Evolutionary conservation across 1,140 invertebrate species (phyloP).

Genomic region (Pseudomyrmex sp.): DNA sequence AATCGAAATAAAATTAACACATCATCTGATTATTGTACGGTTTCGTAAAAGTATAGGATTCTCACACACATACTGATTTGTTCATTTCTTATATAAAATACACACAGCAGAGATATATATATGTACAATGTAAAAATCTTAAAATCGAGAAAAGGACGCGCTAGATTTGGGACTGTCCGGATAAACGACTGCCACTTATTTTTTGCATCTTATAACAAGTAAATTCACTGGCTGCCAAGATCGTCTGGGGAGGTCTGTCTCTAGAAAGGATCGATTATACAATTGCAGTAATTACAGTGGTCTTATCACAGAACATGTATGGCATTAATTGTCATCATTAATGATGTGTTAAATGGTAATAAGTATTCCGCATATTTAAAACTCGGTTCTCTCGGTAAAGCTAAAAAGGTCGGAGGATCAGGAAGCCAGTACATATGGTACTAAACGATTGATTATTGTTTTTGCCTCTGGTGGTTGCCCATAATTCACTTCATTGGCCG

Average conservation of each 20-base stretch:
- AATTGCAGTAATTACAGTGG: constrained; percentile 85
- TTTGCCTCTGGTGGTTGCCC: constrained; percentile 80
- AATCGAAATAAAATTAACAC: constrained; percentile 72
- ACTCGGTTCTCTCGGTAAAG: constrained; percentile 79
- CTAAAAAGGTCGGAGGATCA: constrained; percentile 82
- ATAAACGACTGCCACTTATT: constrained; percentile 71
- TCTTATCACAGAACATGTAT: constrained; percentile 87
- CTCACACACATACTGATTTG: constrained; percentile 52
- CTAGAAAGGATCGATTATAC: constrained; percentile 79
- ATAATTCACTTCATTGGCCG: constrained; percentile 80
- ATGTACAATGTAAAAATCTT: constrained; percentile 74
- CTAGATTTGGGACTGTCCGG: constrained; percentile 79
- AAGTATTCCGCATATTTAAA: constrained; percentile 78
- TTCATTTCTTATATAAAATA: constrained; percentile 77
- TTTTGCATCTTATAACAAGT: constrained; percentile 68
- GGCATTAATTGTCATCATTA: constrained; percentile 85
- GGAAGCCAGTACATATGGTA: constrained; percentile 82
- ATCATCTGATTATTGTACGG: constrained; percentile 63
- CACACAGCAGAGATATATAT: constrained; percentile 67
- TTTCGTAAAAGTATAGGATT: constrained; percentile 68
- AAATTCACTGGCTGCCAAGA: constrained; percentile 81
- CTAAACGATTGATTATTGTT: constrained; percentile 82
- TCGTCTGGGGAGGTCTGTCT: constrained; percentile 66
- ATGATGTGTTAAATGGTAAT: constrained; percentile 78
- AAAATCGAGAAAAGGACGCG: constrained; percentile 66